Percentiles rank a stretch among this genome's conserved stretches.
phyloP scores from a whole-genome alignment of 2,888 invertebrate genomes.

The Kryphioiulus occultus region DNA sequence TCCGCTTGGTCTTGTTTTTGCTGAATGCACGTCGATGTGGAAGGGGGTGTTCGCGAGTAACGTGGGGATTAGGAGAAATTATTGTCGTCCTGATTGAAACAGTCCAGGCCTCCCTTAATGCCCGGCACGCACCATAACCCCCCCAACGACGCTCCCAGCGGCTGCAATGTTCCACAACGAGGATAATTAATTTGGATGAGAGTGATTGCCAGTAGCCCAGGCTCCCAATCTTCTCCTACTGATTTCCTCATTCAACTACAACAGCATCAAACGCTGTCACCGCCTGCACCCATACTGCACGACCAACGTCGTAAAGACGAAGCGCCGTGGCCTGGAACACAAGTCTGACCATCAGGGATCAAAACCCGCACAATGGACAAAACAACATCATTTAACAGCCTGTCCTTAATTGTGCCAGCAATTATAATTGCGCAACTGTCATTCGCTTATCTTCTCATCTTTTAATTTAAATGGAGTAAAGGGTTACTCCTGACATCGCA shows the following conservation, averaged over 20 bases:
- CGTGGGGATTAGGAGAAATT: slow-evolving; percentile 31
- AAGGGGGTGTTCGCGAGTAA: slow-evolving; percentile 21
- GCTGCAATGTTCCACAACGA: background rate
- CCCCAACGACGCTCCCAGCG: slow-evolving; percentile 28
- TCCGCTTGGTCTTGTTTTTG: slow-evolving; percentile 7
- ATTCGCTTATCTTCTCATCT: background rate
- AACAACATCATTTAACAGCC: no score
- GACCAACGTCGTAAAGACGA: background rate
- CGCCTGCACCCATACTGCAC: background rate
- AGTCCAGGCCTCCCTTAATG: background rate
- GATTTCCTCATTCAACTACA: slow-evolving; percentile 17
- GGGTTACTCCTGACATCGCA: slow-evolving; percentile 8
- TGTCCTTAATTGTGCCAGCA: no score
- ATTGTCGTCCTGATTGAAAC: slow-evolving; percentile 41
- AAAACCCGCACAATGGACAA: no score
- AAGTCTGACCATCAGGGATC: background rate
- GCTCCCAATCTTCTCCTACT: slow-evolving; percentile 30
- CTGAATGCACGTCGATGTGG: background rate
- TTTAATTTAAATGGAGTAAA: slow-evolving; percentile 1
- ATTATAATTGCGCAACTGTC: background rate
- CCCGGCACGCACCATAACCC: slow-evolving; percentile 40
- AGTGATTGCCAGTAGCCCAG: slow-evolving; percentile 35
- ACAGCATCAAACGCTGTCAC: background rate
- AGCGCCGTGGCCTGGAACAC: slow-evolving; percentile 22
- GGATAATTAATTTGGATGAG: slow-evolving; percentile 44